Evolutionary conservation across 2,113 vertebrate genomes (phyloP).

Genomic region (Xiphophorus maculatus): DNA sequence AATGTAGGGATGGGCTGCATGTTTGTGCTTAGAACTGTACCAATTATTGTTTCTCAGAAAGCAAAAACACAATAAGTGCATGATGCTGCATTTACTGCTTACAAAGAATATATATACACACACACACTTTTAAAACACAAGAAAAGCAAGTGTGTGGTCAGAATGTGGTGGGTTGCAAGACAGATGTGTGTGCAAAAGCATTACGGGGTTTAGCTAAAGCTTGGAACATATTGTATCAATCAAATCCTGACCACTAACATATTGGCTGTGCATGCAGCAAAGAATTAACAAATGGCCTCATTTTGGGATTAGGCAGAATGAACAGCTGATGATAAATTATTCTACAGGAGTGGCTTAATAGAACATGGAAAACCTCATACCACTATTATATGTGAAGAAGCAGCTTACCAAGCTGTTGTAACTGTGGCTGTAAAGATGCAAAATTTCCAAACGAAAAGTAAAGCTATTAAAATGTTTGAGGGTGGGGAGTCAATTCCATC

Average conservation of each 20-base stretch:
- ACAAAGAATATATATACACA: too few species aligned
- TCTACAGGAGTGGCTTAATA: background rate
- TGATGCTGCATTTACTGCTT: background rate
- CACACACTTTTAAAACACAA: background rate
- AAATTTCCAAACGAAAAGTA: background rate
- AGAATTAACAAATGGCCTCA: background rate
- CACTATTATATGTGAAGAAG: background rate
- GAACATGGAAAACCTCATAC: background rate
- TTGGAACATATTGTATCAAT: constrained; percentile 33
- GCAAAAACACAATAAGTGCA: background rate
- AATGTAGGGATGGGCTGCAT: constrained; percentile 10
- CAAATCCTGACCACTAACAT: constrained; percentile 11
- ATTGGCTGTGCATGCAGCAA: constrained; percentile 5
- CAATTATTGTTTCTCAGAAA: constrained; percentile 18
- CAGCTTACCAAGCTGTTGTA: background rate
- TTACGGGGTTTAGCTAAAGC: constrained; percentile 1
- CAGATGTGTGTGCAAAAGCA: constrained; percentile 18
- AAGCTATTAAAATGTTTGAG: background rate
- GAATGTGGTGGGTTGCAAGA: constrained; percentile 8
- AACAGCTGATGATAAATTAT: background rate
- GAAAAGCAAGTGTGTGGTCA: constrained; percentile 2
- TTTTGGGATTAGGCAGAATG: constrained; percentile 2
- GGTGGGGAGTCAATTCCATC: background rate
- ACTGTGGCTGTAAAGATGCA: background rate
- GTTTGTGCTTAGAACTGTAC: constrained; percentile 14